Percentiles rank a stretch among this genome's conserved stretches.
Evolutionary conservation across 2,113 vertebrate species (phyloP).

Genomic region (Tragulus kanchil): DNA sequence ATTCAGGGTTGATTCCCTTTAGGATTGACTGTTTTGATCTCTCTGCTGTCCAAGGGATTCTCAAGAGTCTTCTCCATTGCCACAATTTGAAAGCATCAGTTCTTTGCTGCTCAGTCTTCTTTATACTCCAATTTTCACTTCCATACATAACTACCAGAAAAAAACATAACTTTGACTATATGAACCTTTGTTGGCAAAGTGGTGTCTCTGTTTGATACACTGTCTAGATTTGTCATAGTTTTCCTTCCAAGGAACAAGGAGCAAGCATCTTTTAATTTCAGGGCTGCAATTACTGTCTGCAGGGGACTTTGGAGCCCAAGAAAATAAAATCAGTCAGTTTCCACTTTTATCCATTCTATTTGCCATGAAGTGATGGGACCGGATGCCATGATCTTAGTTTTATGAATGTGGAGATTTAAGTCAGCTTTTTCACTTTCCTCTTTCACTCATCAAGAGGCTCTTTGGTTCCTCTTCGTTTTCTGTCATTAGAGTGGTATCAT

Average conservation of each 20-base stretch:
- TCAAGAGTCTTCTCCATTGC: background rate
- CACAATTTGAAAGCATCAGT: background rate
- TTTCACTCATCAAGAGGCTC: background rate
- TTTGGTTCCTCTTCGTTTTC: background rate
- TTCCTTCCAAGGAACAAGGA: background rate
- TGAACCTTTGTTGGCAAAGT: background rate
- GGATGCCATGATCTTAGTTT: background rate
- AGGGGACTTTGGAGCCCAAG: background rate
- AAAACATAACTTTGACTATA: background rate
- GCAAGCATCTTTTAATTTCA: background rate
- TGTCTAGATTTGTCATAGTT: background rate
- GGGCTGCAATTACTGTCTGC: background rate
- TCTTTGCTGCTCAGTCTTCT: background rate
- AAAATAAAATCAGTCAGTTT: background rate
- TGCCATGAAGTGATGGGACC: background rate
- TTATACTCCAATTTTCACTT: background rate
- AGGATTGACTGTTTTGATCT: background rate
- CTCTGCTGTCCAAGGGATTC: background rate
- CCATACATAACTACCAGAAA: background rate
- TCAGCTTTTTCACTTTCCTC: background rate
- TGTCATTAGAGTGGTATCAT: background rate
- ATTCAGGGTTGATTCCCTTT: background rate
- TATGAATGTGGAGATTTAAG: background rate
- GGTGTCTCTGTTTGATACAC: background rate
- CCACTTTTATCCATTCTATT: background rate